phyloP scores from a whole-genome alignment of 2,888 invertebrate species.

The Idaea dimidiata region DNA sequence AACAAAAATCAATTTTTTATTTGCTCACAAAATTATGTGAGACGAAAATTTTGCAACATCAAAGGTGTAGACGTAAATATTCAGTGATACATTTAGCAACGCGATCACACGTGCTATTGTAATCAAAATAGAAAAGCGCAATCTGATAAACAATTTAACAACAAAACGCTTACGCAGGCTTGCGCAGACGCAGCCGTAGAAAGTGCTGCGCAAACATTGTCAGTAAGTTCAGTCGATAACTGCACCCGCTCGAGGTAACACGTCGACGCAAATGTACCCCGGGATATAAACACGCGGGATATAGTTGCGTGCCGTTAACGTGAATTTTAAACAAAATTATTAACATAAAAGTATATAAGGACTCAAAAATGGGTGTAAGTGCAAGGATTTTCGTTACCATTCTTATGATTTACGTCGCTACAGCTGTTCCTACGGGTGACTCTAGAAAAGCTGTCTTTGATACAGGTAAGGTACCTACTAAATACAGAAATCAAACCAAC shows the following conservation, averaged over 20 bases:
- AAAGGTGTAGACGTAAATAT: conserved; percentile 23
- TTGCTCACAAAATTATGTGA: no score
- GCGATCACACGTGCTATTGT: conserved; percentile 24
- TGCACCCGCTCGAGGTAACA: conserved; percentile 51
- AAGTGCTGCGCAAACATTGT: conserved; percentile 54
- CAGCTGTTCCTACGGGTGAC: conserved; percentile 63
- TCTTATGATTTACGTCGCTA: conserved; percentile 60
- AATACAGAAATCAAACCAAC: not conserved
- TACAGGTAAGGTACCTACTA: conserved; percentile 49
- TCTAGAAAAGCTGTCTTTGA: conserved; percentile 46
- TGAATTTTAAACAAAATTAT: conserved; percentile 37
- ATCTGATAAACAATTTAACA: conserved; percentile 33
- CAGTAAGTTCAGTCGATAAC: conserved; percentile 60
- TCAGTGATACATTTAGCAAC: conserved; percentile 24
- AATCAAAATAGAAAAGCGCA: conserved; percentile 37
- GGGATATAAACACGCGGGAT: conserved; percentile 57
- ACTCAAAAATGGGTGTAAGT: conserved; percentile 70
- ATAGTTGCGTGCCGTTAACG: conserved; percentile 68
- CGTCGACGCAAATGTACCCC: conserved; percentile 71
- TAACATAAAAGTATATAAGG: conserved; percentile 36
- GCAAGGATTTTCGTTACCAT: conserved; percentile 65
- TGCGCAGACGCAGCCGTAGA: conserved; percentile 63
- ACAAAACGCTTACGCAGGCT: conserved; percentile 34
- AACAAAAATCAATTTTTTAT: no score
- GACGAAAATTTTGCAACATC: conserved; percentile 15